These are phyloP conservation scores for Desmophyllum pertusum DNA, from an alignment of 92 coral and sea anemone species.

Conservation along the genomic window DNA sequence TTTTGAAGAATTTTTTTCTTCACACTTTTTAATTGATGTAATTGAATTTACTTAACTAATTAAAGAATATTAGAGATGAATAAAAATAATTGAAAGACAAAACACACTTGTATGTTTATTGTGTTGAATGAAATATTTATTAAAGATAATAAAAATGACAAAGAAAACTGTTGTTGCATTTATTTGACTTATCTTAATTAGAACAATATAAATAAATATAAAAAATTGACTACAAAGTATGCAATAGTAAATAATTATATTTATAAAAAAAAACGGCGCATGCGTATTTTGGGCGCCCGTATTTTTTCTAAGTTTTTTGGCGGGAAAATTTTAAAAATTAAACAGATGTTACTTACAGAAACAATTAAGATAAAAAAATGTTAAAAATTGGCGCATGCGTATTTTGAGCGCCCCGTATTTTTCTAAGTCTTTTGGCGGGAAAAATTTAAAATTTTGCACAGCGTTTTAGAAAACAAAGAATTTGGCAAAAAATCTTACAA, in stretches of 20 bases:
- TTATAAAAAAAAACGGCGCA: not conserved
- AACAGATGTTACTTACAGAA: not conserved
- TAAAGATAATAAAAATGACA: not conserved
- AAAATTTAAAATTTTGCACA: not conserved
- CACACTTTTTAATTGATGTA: not conserved
- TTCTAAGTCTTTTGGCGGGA: constrained; percentile 10
- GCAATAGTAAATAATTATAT: not conserved
- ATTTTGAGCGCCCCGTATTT: not conserved
- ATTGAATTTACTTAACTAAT: not conserved
- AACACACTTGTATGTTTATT: not conserved
- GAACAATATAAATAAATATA: not conserved
- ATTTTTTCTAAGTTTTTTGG: not conserved
- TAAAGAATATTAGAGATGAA: not conserved
- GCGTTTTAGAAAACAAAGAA: not conserved
- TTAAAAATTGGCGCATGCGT: constrained; percentile 5
- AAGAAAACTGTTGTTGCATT: not conserved
- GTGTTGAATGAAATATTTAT: not conserved
- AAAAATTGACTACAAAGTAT: too few relatives aligned
- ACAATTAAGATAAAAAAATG: not conserved
- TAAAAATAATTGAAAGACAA: not conserved
- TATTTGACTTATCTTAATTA: not conserved
- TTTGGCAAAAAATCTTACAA: not conserved
- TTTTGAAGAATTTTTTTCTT: not conserved
- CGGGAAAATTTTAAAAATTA: not conserved
- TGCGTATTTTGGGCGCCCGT: constrained; percentile 8